Evolutionary conservation across 2,113 vertebrate genomes (phyloP).

Genomic region (Romanogobio albipinnatus): DNA sequence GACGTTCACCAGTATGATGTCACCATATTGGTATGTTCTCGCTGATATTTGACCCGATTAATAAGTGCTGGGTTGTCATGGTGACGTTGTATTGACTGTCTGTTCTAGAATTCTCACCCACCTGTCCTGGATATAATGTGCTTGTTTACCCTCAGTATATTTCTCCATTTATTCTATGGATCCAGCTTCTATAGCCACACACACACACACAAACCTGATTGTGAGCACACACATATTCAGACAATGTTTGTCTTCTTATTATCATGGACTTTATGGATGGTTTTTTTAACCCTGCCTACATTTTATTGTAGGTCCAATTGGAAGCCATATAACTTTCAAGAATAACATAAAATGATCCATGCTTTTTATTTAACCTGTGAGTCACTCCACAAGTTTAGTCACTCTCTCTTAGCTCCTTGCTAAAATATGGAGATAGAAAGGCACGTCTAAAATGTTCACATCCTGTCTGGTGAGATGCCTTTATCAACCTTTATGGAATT

Average conservation of each 20-base stretch:
- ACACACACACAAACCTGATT: neutral
- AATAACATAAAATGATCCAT: neutral
- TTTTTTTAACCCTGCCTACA: neutral
- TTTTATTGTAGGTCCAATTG: neutral
- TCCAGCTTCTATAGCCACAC: constrained; percentile 1
- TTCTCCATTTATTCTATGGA: neutral
- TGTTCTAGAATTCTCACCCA: neutral
- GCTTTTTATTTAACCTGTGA: neutral
- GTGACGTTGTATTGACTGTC: neutral
- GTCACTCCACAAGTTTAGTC: neutral
- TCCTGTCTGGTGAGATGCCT: neutral
- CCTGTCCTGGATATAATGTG: constrained; percentile 1
- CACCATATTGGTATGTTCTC: neutral
- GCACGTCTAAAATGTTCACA: neutral
- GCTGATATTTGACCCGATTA: neutral
- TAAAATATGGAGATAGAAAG: neutral
- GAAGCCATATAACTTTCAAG: neutral
- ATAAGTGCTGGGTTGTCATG: constrained; percentile 6
- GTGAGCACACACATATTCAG: neutral
- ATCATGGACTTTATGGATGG: neutral
- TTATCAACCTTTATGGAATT: neutral
- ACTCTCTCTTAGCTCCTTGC: neutral
- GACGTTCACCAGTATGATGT: neutral
- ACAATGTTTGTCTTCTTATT: neutral
- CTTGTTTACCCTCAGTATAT: constrained; percentile 7